Evolutionary conservation across 35 echinoderm and acorn worm genomes (phyloP).

Genomic region (Holothuria glaberrima): DNA sequence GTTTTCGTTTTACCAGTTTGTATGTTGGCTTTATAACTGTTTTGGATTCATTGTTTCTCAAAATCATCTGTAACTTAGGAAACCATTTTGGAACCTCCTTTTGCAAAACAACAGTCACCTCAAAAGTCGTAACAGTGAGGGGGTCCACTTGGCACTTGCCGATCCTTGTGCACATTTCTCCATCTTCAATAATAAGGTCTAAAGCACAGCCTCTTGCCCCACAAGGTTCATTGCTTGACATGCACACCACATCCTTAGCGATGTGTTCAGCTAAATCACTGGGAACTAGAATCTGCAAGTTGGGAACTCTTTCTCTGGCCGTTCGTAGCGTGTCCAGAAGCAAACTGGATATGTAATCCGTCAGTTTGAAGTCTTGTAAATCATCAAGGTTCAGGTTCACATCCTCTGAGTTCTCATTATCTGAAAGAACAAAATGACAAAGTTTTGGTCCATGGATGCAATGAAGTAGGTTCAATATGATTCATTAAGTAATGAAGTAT

Average conservation of each 20-base stretch:
- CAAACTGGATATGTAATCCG: constrained; percentile 67
- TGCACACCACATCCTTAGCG: constrained; percentile 75
- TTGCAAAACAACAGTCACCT: constrained; percentile 76
- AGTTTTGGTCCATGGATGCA: too few relatives aligned
- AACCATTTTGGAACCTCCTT: constrained; percentile 79
- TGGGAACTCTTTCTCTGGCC: constrained; percentile 50
- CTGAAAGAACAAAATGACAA: neutral
- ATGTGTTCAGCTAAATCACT: constrained; percentile 66
- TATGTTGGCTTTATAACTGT: constrained; percentile 82
- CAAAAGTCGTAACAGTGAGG: constrained; percentile 93
- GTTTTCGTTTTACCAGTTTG: constrained; percentile 94
- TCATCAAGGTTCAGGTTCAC: constrained; percentile 62
- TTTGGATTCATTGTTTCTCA: constrained; percentile 72
- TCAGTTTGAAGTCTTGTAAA: constrained; percentile 72
- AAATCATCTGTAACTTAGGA: constrained; percentile 75
- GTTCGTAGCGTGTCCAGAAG: constrained; percentile 66
- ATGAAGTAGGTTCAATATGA: too few relatives aligned
- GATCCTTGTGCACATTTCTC: constrained; percentile 72
- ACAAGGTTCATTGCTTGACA: constrained; percentile 92
- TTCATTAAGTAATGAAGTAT: too few relatives aligned
- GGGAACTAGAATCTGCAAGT: constrained; percentile 70
- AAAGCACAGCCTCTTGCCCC: constrained; percentile 86
- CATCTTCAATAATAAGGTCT: constrained; percentile 81
- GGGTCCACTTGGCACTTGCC: constrained; percentile 89
- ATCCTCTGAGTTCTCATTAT: constrained; percentile 6